Evolutionary conservation across 2,797 vertebrate species (phyloP).

Genomic region (Acanthurus leucopareius): DNA sequence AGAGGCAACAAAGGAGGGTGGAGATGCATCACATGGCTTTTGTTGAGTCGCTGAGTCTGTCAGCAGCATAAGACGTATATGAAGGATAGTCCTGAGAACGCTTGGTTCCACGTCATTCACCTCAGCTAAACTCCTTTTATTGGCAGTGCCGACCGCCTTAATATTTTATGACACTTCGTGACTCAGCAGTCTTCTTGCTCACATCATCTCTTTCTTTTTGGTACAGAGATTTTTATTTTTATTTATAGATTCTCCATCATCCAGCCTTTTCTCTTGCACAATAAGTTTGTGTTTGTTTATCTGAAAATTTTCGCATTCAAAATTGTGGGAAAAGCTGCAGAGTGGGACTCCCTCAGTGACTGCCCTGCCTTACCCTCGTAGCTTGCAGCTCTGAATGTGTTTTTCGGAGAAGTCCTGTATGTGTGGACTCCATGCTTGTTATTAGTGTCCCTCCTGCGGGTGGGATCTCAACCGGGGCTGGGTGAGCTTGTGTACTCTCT

Average conservation of each 20-base stretch:
- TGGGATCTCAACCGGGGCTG: slow-evolving; percentile 41
- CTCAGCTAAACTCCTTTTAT: slow-evolving; percentile 45
- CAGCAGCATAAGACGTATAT: slow-evolving; percentile 20
- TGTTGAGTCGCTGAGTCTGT: slow-evolving; percentile 2
- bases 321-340: slow-evolving; percentile 3
- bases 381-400: slow-evolving; percentile 15
- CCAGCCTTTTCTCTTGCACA: neutral
- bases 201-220: neutral
- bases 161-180: slow-evolving; percentile 57
- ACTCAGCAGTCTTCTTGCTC: slow-evolving; percentile 46
- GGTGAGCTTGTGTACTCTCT: slow-evolving; percentile 34
- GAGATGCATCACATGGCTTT: slow-evolving; percentile 24
- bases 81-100: slow-evolving; percentile 24
- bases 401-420: slow-evolving; percentile 23
- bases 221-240: neutral
- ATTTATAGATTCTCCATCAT: slow-evolving; percentile 18
- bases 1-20: slow-evolving; percentile 8
- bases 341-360: neutral
- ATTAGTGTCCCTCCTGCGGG: slow-evolving; percentile 49
- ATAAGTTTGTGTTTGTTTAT: neutral
- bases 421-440: slow-evolving; percentile 30
- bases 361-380: neutral
- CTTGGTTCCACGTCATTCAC: slow-evolving; percentile 32
- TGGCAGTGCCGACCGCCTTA: slow-evolving; percentile 42
- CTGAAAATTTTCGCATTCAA: neutral